These are phyloP conservation scores for Ondatra zibethicus DNA, from an alignment of 2,113 vertebrate genomes.

Conservation along the genomic window DNA sequence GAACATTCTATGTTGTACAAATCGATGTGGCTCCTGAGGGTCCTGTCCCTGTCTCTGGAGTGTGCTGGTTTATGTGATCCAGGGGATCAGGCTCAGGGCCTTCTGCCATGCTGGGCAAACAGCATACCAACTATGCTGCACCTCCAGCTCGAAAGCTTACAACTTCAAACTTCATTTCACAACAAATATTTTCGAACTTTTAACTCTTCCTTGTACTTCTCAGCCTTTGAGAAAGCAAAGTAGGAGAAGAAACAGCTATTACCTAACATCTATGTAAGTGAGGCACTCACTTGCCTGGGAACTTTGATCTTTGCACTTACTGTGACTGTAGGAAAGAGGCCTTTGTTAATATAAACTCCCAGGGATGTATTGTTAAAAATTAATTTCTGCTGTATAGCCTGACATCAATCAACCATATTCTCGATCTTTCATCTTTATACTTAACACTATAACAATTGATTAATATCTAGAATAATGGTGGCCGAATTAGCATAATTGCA, in stretches of 20 bases:
- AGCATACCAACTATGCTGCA: background rate
- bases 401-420: background rate
- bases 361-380: slow-evolving; percentile 24
- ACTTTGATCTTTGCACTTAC: slow-evolving; percentile 23
- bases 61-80: background rate
- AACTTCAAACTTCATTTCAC: slow-evolving; percentile 35
- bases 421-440: slow-evolving; percentile 24
- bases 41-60: background rate
- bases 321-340: background rate
- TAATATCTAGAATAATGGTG: slow-evolving; percentile 28
- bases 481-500: slow-evolving; percentile 27
- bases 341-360: slow-evolving; percentile 16
- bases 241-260: background rate
- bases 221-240: background rate
- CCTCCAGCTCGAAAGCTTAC: background rate
- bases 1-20: background rate
- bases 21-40: background rate
- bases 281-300: background rate
- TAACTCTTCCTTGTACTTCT: background rate
- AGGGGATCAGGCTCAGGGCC: background rate
- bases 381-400: background rate
- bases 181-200: background rate
- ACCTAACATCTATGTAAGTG: background rate
- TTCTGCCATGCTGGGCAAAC: background rate
- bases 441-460: background rate